Evolutionary conservation across 1,140 invertebrate species (phyloP), one percentile per base, ranked within the genome.

Genomic region (Conopomorpha cramerella): DNA sequence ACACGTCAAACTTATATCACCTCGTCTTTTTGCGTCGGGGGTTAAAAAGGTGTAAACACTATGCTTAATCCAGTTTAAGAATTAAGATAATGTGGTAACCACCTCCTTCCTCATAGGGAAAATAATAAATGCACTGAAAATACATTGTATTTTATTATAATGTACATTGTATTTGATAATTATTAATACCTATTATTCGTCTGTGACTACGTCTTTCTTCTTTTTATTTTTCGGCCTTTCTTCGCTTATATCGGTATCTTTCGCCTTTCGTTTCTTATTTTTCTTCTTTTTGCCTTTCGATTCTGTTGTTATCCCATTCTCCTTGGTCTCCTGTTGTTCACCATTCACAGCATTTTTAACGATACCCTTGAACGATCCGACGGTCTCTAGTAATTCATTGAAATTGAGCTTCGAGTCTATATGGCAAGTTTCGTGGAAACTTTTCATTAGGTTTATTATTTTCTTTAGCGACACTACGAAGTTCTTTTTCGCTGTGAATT

Each of bases 401-500:
- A 64, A 62, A 39, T 71, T 45, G 36, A 72, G 38, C 26, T 49
- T 47, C 15, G 51, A 51, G 38, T 57, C 33, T 41, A 67, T 38
- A 38, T 70, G 46, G 34, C 55, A 54, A 38, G 50, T 57, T 48
- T 70, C 56, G 41, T 76, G 60, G 19, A 67, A 63, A 34, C 41
- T 38, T 58, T 49, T 62, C 8, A 76, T 68, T 28, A 51, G 48
- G 31, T 71, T 73, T 3, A 72, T 47, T 30, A 72, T 40, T 45
- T 76, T 76, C 45, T 45, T 64, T 10, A 71, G 38, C 16, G 54
- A 39, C 13, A 41, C 40, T 15, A 68, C 45, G 37, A 63, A 76
- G 41, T 66, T 71, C n/a, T 54, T 59, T 36, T 70, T 76, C 0
- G 62, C 53, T 42, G 58, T 45, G 38, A 62, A 55, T 15, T 65